A percentile compares a stretch with the other conserved stretches of the same genome.
phyloP scores from a whole-genome alignment of 2,888 invertebrate species.

The Stenotaenia linearis region DNA sequence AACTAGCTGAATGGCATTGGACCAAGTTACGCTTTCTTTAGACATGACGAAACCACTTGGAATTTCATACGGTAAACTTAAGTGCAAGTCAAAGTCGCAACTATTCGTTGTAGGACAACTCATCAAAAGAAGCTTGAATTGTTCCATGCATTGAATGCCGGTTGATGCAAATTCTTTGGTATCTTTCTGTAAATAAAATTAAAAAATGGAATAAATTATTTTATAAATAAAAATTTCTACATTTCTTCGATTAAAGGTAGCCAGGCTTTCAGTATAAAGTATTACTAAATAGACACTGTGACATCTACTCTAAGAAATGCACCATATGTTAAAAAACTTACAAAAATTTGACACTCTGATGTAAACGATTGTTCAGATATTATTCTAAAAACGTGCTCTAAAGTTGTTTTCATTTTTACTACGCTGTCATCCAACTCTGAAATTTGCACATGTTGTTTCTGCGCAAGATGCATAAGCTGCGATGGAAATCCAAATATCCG shows the following conservation, averaged over 20 bases:
- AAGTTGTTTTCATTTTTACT: not conserved
- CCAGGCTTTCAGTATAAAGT: no score
- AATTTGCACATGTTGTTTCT: not conserved
- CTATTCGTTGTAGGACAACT: slow-evolving; percentile 53
- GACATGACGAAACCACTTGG: not conserved
- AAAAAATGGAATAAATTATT: no score
- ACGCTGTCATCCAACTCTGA: not conserved
- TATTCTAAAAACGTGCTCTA: slow-evolving; percentile 41
- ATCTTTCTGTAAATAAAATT: slow-evolving; percentile 46
- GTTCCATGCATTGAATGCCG: slow-evolving; percentile 57
- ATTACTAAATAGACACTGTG: no score
- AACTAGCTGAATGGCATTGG: not conserved
- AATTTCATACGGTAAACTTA: not conserved
- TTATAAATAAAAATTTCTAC: no score
- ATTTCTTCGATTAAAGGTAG: no score
- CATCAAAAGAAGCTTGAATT: slow-evolving; percentile 61
- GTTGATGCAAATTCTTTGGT: slow-evolving; percentile 54
- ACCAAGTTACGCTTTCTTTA: slow-evolving; percentile 35
- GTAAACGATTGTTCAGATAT: slow-evolving; percentile 3
- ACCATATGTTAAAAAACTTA: not conserved
- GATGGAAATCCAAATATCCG: slow-evolving; percentile 78
- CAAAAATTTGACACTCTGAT: not conserved
- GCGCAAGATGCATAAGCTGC: slow-evolving; percentile 59
- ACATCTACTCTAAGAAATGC: no score
- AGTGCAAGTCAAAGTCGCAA: not conserved